Percentiles rank a stretch among this genome's conserved stretches.
phyloP scores from a whole-genome alignment of 2,888 invertebrate genomes.

The Taphrorychus bicolor region DNA sequence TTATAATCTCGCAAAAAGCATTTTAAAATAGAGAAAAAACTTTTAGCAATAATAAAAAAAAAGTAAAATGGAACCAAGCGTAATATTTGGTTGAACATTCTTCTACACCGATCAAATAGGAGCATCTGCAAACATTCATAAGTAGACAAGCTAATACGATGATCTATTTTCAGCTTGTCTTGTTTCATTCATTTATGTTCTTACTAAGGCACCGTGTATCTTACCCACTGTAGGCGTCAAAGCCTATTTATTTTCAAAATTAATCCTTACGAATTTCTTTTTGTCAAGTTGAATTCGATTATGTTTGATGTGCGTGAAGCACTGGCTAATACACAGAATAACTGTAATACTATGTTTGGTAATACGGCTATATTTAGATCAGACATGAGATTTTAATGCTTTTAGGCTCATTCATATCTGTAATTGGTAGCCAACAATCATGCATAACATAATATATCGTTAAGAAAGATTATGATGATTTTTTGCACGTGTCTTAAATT shows the following conservation, averaged over 20 bases:
- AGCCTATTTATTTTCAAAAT: constrained; percentile 7
- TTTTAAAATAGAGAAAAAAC: no score
- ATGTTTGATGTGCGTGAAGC: not conserved
- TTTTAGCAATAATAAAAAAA: no score
- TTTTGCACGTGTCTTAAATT: constrained; percentile 4
- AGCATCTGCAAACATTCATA: constrained; percentile 20
- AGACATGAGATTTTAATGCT: no score
- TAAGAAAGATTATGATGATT: not conserved
- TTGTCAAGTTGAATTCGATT: not conserved
- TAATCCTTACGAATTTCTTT: not conserved
- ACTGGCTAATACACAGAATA: not conserved
- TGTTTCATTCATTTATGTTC: constrained; percentile 22
- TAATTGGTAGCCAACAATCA: not conserved
- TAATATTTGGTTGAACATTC: no score
- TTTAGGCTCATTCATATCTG: no score
- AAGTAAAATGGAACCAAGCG: no score
- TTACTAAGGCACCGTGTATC: constrained; percentile 9
- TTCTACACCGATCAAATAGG: constrained; percentile 5
- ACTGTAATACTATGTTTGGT: not conserved
- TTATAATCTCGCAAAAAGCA: no score
- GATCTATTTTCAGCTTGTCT: constrained; percentile 24
- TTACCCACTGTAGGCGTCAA: constrained; percentile 15
- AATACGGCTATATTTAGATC: not conserved
- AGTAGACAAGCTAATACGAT: constrained; percentile 11
- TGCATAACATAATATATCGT: not conserved